Evolutionary conservation across 2,888 invertebrate genomes (phyloP), one percentile per base, ranked within the genome.

Genomic region (Hecatera dysodea): DNA sequence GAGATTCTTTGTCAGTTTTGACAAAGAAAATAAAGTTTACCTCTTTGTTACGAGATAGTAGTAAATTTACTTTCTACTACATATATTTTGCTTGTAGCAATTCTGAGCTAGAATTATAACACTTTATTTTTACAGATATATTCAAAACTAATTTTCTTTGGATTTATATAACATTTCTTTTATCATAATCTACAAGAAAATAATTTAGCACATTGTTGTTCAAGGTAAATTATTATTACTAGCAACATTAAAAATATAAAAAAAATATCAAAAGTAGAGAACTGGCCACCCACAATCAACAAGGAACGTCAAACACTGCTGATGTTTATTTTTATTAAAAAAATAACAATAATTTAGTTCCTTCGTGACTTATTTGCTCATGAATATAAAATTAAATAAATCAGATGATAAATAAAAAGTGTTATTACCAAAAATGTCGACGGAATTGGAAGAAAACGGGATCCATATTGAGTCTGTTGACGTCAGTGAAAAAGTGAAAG

Each of bases 241-340:
- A 39, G 79, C 57, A 79, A 79, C 78, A 81, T 55, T 50, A 6
- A 42, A 0, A 15, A 0, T 1, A 9, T 8, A 19, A 0, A 3
- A 44, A 50, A 27, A 46, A 7, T 19, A 42, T 29, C 8, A n/a
- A 60, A 61, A 15, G 11, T 22, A 36, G 15, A 53, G n/a, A 57
- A 67, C 72, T 78, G 78, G 82, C 78, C 81, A 81, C 42, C 76
- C 77, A 62, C 9, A 75, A 68, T 56, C 77, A 68, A 78, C 74
- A 52, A 67, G 56, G 67, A 76, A 86, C 72, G 84, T 85, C 84
- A 85, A 85, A 86, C 77, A 67, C 81, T 81, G 80, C 85, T 86
- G 80, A 90, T 92, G 91, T 93, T 93, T 93, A 92, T 93, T 92
- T 91, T 92, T 84, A 86, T 82, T 85, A 75, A 85, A 33, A 86